Evolutionary conservation across 2,797 vertebrate genomes (phyloP).

Genomic region (Rachycentron canadum): DNA sequence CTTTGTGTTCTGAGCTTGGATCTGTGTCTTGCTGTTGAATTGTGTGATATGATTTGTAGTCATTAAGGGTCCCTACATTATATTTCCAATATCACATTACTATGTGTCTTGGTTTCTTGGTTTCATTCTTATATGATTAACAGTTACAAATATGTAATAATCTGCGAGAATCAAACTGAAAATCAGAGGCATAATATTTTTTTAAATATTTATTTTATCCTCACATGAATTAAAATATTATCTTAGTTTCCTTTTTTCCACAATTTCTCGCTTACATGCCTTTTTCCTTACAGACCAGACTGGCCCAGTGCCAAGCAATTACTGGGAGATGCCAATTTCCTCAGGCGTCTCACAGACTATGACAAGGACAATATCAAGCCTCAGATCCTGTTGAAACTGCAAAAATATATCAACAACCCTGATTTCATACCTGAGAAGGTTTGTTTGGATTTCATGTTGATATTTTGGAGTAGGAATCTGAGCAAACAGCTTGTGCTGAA

Average conservation of each 20-base stretch:
- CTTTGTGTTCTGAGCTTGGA: neutral
- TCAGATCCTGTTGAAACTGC: slow-evolving; percentile 86
- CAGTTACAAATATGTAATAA: neutral
- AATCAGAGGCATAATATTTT: neutral
- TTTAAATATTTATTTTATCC: slow-evolving; percentile 7
- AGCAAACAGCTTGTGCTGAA: slow-evolving; percentile 18
- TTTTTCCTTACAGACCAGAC: slow-evolving; percentile 82
- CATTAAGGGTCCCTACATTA: neutral
- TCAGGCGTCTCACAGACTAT: slow-evolving; percentile 87
- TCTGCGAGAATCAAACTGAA: neutral
- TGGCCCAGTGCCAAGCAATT: slow-evolving; percentile 89
- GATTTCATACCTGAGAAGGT: slow-evolving; percentile 90
- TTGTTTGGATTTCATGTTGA: slow-evolving; percentile 45
- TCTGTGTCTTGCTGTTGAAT: neutral
- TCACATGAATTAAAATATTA: neutral
- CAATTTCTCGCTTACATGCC: slow-evolving; percentile 2
- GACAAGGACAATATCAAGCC: slow-evolving; percentile 91
- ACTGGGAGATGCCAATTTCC: slow-evolving; percentile 88
- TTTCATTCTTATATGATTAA: neutral
- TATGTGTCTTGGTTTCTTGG: neutral
- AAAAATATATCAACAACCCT: slow-evolving; percentile 88
- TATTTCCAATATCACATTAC: neutral
- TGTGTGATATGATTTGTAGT: neutral
- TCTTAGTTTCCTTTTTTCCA: neutral
- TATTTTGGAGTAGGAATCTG: neutral